phyloP scores from a whole-genome alignment of 2,797 vertebrate genomes.

The Hypotaenidia okinawae region DNA sequence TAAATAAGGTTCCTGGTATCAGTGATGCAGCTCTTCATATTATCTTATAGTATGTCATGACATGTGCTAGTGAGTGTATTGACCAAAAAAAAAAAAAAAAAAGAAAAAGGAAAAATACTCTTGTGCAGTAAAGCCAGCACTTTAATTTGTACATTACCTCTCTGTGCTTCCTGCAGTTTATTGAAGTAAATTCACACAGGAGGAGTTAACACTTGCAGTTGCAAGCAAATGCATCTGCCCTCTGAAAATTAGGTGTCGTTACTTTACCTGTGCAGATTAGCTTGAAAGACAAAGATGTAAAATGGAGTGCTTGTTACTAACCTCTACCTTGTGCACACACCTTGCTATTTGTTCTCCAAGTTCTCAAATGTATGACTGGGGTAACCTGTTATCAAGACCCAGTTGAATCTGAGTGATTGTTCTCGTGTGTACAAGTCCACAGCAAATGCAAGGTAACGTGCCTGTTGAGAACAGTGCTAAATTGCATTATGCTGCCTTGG shows the following conservation, averaged over 20 bases:
- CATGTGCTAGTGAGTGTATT: not conserved
- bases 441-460: not conserved
- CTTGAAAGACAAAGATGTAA: not conserved
- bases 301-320: not conserved
- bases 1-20: not conserved
- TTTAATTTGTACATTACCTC: not conserved
- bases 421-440: not conserved
- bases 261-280: not conserved
- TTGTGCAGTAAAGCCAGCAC: not conserved
- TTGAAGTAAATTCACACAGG: not conserved
- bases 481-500: not conserved
- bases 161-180: not conserved
- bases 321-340: accelerated
- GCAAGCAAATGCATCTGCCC: not conserved
- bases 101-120: not conserved
- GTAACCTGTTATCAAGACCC: not conserved
- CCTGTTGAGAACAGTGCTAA: not conserved
- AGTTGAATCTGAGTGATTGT: not conserved
- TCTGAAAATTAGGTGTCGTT: not conserved
- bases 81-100: not conserved
- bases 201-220: not conserved
- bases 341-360: not conserved
- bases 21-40: not conserved
- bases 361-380: not conserved
- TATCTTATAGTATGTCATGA: not conserved